Conservation (phyloP, 2,113 vertebrate genomes). For the Marmota flaviventris region DNA sequence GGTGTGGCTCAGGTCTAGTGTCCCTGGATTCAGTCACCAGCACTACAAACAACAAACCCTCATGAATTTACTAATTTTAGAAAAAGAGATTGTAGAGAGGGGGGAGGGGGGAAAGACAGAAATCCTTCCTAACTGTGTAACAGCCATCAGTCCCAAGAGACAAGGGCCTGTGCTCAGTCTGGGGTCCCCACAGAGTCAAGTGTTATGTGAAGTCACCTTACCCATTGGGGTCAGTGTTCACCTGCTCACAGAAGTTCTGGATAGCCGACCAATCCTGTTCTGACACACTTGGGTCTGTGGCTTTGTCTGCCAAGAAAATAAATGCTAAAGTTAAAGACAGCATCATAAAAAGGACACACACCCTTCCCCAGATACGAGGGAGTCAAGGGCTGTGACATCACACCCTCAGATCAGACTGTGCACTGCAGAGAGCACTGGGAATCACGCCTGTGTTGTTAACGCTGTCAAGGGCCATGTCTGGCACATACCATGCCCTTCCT, state of each 20-base stretch:
- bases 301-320: slow-evolving; percentile 88
- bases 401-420: fast-evolving
- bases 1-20: not conserved
- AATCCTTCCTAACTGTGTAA: not conserved
- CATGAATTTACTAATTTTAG: slow-evolving; percentile 9
- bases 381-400: not conserved
- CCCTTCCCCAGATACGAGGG: not conserved
- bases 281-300: slow-evolving; percentile 90
- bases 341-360: not conserved
- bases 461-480: fast-evolving
- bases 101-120: not conserved
- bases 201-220: slow-evolving; percentile 80
- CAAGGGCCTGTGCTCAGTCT: no score
- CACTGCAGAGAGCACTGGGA: not conserved
- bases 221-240: slow-evolving; percentile 90
- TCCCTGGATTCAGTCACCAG: not conserved
- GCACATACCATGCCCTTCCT: not conserved
- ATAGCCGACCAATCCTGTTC: slow-evolving; percentile 93
- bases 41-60: not conserved
- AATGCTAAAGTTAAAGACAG: not conserved
- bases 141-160: not conserved
- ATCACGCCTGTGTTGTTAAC: no score
- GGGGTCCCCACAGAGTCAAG: not conserved
- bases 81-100: not conserved
- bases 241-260: slow-evolving; percentile 92